phyloP scores from a whole-genome alignment of 2,888 invertebrate species.

The Bellardia pandia region DNA sequence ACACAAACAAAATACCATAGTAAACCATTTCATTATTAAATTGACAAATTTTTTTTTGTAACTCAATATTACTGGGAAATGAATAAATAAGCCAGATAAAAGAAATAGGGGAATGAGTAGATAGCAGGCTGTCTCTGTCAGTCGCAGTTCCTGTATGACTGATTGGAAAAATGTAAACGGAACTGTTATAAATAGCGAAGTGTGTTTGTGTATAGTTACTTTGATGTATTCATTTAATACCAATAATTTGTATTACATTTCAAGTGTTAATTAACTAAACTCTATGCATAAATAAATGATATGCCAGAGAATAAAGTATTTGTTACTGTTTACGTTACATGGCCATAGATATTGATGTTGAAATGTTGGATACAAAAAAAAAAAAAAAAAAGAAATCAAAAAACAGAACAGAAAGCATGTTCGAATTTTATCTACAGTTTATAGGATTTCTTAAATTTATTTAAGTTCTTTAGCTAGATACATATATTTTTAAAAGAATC shows the following conservation, averaged over 20 bases:
- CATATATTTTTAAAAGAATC: too few relatives aligned
- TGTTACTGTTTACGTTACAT: not conserved
- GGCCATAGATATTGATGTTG: not conserved
- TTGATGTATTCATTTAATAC: constrained; percentile 10
- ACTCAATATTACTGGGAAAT: not conserved
- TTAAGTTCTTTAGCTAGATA: too few relatives aligned
- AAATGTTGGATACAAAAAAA: too few relatives aligned
- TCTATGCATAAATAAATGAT: not conserved
- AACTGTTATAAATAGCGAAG: not conserved
- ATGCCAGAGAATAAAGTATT: not conserved
- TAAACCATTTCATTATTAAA: constrained; percentile 23
- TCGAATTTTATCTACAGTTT: too few relatives aligned
- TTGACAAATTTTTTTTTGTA: constrained; percentile 32
- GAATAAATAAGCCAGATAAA: too few relatives aligned
- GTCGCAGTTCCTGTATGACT: not conserved
- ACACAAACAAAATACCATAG: not conserved
- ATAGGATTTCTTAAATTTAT: too few relatives aligned
- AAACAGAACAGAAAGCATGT: too few relatives aligned
- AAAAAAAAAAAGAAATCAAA: too few relatives aligned
- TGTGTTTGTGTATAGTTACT: not conserved
- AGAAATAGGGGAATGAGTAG: too few relatives aligned
- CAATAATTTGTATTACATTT: constrained; percentile 30
- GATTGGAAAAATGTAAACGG: not conserved
- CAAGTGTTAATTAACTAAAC: constrained; percentile 13
- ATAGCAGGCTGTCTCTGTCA: too few relatives aligned